Conservation (phyloP, 1,140 invertebrate genomes). For the Drosophila paulistorum region DNA sequence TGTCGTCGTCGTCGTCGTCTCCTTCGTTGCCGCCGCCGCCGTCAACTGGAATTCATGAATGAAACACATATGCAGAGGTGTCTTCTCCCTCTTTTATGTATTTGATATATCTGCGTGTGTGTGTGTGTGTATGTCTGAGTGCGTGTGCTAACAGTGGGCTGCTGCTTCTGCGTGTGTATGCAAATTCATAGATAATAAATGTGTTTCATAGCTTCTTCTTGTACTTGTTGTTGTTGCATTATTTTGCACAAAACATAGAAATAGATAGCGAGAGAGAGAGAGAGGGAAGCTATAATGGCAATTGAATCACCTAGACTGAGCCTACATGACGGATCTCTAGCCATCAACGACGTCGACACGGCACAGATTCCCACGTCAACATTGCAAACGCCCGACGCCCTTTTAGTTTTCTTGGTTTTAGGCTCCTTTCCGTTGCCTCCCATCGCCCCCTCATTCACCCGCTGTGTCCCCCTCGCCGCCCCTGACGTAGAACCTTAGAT, state of each 20-base stretch:
- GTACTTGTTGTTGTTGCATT: conserved; percentile 42
- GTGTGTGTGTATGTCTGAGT: conserved; percentile 11
- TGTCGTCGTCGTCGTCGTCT: conserved; percentile 18
- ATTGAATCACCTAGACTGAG: conserved; percentile 69
- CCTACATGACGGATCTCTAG: conserved; percentile 37
- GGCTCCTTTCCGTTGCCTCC: too few relatives aligned
- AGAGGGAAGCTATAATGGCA: conserved; percentile 30
- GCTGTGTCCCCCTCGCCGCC: neutral
- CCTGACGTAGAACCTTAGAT: neutral
- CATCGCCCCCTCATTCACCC: neutral
- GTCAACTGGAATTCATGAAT: conserved; percentile 78
- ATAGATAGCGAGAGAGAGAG: neutral
- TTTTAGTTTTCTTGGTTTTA: too few relatives aligned
- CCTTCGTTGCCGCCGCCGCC: conserved; percentile 34
- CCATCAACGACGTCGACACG: neutral
- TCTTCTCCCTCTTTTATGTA: conserved; percentile 16
- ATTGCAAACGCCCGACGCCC: neutral
- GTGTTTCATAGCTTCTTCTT: conserved; percentile 22
- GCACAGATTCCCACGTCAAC: conserved; percentile 39
- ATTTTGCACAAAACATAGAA: conserved; percentile 26
- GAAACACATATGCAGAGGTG: conserved; percentile 69
- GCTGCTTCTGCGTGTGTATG: conserved; percentile 64
- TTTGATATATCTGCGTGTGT: conserved; percentile 10
- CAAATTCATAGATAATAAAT: conserved; percentile 69
- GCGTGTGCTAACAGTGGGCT: conserved; percentile 47